Conservation (phyloP, 2,888 invertebrate species). For the Polyploca ridens region DNA sequence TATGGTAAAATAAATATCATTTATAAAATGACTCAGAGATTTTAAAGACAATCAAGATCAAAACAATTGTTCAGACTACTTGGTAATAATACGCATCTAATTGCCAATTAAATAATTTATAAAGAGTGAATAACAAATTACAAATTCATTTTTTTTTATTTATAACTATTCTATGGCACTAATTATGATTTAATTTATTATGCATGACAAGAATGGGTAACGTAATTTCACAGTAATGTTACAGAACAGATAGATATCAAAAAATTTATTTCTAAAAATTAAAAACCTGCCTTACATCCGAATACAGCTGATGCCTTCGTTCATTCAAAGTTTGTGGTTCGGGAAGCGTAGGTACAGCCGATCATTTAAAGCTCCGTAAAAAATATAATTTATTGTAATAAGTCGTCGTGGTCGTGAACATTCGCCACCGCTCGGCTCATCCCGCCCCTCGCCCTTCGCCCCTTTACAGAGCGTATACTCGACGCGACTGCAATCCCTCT, state of each 20-base stretch:
- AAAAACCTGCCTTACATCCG: conserved; percentile 29
- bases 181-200: no score
- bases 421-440: conserved; percentile 81
- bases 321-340: conserved; percentile 72
- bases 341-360: conserved; percentile 58
- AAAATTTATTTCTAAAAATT: conserved; percentile 15
- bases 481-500: conserved; percentile 77
- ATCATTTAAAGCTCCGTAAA: conserved; percentile 77
- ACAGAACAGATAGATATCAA: neutral
- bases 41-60: no score
- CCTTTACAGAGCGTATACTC: conserved; percentile 70
- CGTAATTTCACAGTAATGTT: no score
- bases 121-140: neutral
- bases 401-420: conserved; percentile 82
- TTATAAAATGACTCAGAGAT: neutral
- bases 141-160: no score
- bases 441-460: conserved; percentile 66
- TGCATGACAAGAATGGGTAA: no score
- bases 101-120: neutral
- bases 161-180: no score
- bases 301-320: conserved; percentile 62
- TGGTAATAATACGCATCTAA: no score
- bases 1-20: neutral
- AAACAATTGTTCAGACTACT: no score
- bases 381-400: conserved; percentile 83